Percentiles rank a stretch among this genome's conserved stretches.
Conservation (phyloP, 2,113 vertebrate genomes). For the Sterna hirundo region DNA sequence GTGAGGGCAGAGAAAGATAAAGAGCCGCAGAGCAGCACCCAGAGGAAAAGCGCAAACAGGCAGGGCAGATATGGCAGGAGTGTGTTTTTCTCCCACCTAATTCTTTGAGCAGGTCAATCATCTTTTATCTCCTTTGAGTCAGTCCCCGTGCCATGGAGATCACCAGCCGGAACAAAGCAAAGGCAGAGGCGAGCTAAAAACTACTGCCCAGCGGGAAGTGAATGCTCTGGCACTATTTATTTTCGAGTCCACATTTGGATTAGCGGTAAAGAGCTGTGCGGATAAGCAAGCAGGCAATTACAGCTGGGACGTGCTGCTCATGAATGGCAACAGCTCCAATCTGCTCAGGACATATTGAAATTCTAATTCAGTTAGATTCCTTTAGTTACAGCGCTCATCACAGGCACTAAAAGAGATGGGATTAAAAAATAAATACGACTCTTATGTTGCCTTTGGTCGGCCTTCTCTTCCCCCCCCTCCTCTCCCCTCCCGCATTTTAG, state of each 20-base stretch:
- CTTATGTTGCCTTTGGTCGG: not conserved
- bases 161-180: slow-evolving; percentile 32
- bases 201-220: not conserved
- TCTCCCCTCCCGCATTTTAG: not conserved
- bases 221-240: slow-evolving; percentile 36
- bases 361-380: slow-evolving; percentile 59
- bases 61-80: not conserved
- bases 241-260: slow-evolving; percentile 48
- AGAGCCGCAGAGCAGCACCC: not conserved
- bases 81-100: not conserved
- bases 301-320: slow-evolving; percentile 34
- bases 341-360: slow-evolving; percentile 58
- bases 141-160: not conserved
- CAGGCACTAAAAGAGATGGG: slow-evolving; percentile 3
- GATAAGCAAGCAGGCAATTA: slow-evolving; percentile 64
- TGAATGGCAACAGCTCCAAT: slow-evolving; percentile 46
- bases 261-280: slow-evolving; percentile 46
- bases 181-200: slow-evolving; percentile 31
- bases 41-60: not conserved
- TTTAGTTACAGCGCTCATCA: slow-evolving; percentile 33
- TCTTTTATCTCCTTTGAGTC: slow-evolving; percentile 36
- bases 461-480: not conserved
- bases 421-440: slow-evolving; percentile 52
- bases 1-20: not conserved
- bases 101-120: slow-evolving; percentile 27